These are phyloP conservation scores for Drosophila yooni DNA, from an alignment of 2,888 invertebrate genomes.

Conservation along the genomic window DNA sequence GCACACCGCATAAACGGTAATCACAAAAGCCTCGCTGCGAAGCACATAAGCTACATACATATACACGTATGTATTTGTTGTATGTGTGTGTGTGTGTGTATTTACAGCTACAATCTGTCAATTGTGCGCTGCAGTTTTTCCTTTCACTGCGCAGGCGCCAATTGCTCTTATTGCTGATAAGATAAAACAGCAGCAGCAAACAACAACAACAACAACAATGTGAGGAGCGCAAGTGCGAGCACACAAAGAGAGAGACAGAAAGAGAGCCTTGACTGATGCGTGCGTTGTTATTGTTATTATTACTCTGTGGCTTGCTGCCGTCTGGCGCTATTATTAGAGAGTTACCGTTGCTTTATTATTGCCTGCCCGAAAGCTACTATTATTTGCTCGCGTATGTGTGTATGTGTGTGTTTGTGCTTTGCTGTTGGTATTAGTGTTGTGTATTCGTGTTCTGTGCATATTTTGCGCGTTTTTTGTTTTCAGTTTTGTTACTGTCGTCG, in stretches of 20 bases:
- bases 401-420: conserved; percentile 6
- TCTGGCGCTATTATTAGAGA: conserved; percentile 72
- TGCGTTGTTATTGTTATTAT: conserved; percentile 23
- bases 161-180: conserved; percentile 51
- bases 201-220: conserved; percentile 14
- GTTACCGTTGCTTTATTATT: conserved; percentile 76
- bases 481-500: conserved; percentile 77
- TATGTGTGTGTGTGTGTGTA: background rate
- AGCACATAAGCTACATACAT: background rate
- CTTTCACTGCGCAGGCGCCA: conserved; percentile 51
- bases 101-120: conserved; percentile 24
- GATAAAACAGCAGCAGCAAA: conserved; percentile 49
- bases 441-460: conserved; percentile 70
- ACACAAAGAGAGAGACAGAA: conserved; percentile 10
- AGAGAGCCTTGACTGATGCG: conserved; percentile 22
- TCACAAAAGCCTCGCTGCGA: conserved; percentile 7
- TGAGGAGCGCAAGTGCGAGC: conserved; percentile 42
- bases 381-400: conserved; percentile 41
- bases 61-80: background rate
- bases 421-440: conserved; percentile 36
- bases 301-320: conserved; percentile 38
- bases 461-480: conserved; percentile 77
- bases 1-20: conserved; percentile 51
- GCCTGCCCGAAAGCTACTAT: conserved; percentile 64
- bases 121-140: conserved; percentile 39